Evolutionary conservation across 2,888 invertebrate species (phyloP).

Genomic region (Ennomos erosarius): DNA sequence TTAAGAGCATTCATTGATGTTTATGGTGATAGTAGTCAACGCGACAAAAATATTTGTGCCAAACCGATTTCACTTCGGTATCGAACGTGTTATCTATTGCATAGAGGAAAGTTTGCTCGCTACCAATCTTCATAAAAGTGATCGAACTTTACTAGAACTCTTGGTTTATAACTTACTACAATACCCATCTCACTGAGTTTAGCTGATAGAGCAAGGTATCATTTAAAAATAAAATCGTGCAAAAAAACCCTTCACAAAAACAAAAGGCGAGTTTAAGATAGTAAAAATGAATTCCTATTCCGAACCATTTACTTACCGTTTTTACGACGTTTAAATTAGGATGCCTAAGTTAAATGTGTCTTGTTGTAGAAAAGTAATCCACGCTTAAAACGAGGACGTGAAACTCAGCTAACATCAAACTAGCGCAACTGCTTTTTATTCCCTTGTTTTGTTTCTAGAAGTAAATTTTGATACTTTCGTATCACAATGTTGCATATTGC

Average conservation of each 20-base stretch:
- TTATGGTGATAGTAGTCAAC: constrained; percentile 22
- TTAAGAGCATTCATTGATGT: constrained; percentile 21
- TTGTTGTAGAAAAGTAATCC: constrained; percentile 17
- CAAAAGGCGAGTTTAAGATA: constrained; percentile 7
- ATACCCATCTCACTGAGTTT: constrained; percentile 12
- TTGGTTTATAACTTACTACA: constrained; percentile 46
- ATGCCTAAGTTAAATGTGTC: constrained; percentile 13
- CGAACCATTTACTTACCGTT: constrained; percentile 11
- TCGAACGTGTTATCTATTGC: constrained; percentile 37
- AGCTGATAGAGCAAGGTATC: constrained; percentile 13
- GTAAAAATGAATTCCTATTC: constrained; percentile 11
- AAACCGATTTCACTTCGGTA: constrained; percentile 22
- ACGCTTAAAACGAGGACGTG: constrained; percentile 23
- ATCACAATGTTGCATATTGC: constrained; percentile 31
- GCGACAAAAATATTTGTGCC: constrained; percentile 28
- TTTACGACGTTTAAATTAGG: constrained; percentile 23
- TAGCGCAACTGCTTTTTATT: constrained; percentile 30
- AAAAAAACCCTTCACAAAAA: constrained; percentile 1
- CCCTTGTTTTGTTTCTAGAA: constrained; percentile 25
- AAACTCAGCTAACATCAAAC: constrained; percentile 27
- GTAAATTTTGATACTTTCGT: constrained; percentile 27
- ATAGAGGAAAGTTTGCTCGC: constrained; percentile 39
- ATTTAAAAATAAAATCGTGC: constrained; percentile 15
- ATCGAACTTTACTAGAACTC: constrained; percentile 43
- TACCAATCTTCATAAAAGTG: constrained; percentile 53